These are phyloP conservation scores for Melanotaenia duboulayi DNA, from an alignment of 2,113 vertebrate species.

Conservation along the genomic window DNA sequence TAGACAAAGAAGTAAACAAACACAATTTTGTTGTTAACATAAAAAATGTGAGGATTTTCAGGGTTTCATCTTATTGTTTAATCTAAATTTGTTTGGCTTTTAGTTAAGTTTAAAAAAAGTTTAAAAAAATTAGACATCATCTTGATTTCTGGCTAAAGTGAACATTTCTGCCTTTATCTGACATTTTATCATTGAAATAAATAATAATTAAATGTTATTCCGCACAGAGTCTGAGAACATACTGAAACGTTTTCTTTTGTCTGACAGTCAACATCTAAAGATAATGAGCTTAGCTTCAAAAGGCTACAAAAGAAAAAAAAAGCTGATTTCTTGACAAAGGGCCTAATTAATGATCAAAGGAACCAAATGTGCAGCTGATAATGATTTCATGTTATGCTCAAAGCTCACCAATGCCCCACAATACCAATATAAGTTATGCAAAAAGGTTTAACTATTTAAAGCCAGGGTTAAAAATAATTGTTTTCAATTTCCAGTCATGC, in stretches of 20 bases:
- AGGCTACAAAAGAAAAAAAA: no score
- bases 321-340: no score
- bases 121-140: not conserved
- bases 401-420: no score
- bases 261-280: no score
- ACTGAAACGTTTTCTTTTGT: no score
- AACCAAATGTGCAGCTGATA: not conserved
- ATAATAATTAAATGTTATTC: not conserved
- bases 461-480: not conserved
- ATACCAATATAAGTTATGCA: not conserved
- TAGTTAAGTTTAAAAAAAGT: no score
- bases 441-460: not conserved
- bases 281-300: no score
- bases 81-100: not conserved
- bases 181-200: not conserved
- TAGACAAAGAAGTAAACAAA: rapidly evolving
- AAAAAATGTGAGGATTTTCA: slow-evolving; percentile 6
- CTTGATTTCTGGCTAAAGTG: not conserved
- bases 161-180: not conserved
- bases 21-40: not conserved
- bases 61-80: not conserved
- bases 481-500: slow-evolving; percentile 13
- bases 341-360: no score
- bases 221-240: no score
- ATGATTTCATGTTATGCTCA: not conserved